Evolutionary conservation across 2,113 vertebrate genomes (phyloP).

Genomic region (Zeus faber): DNA sequence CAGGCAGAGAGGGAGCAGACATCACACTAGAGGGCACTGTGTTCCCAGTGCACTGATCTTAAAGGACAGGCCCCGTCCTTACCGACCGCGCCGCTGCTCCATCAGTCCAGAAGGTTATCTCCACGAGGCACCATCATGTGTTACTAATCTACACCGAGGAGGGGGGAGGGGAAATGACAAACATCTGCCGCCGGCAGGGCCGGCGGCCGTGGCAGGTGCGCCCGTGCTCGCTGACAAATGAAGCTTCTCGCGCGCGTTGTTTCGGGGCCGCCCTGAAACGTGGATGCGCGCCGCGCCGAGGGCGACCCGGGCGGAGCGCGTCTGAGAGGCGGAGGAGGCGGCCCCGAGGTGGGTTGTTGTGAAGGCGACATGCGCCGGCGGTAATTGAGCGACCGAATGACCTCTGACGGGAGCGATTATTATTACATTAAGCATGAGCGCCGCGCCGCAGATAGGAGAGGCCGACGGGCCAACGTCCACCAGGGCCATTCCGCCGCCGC

Average conservation of each 20-base stretch:
- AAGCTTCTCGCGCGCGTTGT: no score
- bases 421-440: constrained; percentile 20
- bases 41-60: constrained; percentile 42
- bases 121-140: constrained; percentile 52
- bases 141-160: constrained; percentile 59
- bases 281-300: no score
- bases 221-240: background rate
- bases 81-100: constrained; percentile 24
- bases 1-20: background rate
- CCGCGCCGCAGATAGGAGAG: no score
- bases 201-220: constrained; percentile 11
- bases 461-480: no score
- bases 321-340: background rate
- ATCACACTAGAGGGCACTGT: constrained; percentile 63
- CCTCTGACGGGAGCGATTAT: constrained; percentile 23
- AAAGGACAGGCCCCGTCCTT: no score
- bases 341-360: background rate
- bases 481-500: no score
- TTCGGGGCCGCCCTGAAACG: no score
- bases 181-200: constrained; percentile 44
- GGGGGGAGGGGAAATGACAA: constrained; percentile 43
- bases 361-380: constrained; percentile 9
- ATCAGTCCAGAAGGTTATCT: constrained; percentile 51
- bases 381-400: constrained; percentile 13
- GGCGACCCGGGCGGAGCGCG: no score